phyloP scores from a whole-genome alignment of 2,113 vertebrate genomes.

The Eupsittula cactorum region DNA sequence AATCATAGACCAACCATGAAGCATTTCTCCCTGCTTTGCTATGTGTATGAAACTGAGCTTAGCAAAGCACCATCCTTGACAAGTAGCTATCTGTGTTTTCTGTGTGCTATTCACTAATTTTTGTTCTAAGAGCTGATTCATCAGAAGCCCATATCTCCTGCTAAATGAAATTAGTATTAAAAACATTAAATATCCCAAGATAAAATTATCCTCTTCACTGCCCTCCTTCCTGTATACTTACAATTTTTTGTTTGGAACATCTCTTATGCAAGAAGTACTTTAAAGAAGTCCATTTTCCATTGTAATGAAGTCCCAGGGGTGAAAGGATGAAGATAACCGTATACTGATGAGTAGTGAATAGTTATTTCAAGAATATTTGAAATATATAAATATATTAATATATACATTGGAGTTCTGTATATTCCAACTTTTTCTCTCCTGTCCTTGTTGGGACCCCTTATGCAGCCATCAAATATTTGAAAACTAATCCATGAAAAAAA shows the following conservation, averaged over 20 bases:
- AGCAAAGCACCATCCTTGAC: neutral
- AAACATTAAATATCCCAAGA: neutral
- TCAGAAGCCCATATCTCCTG: neutral
- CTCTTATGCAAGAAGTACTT: neutral
- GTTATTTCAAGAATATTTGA: neutral
- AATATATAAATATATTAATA: neutral
- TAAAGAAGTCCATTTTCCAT: neutral
- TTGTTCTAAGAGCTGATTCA: neutral
- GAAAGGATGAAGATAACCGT: neutral
- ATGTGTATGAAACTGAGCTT: neutral
- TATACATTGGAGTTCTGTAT: neutral
- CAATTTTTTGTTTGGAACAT: neutral
- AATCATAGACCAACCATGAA: neutral
- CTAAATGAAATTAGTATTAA: neutral
- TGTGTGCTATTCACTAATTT: neutral
- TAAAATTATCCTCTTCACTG: neutral
- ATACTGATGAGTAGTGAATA: neutral
- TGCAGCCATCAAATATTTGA: neutral
- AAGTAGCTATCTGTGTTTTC: neutral
- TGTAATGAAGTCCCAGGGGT: neutral
- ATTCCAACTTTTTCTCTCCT: neutral
- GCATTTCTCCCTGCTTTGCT: neutral
- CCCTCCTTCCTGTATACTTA: neutral
- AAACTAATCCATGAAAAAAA: neutral
- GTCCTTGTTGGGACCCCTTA: neutral